A percentile compares a stretch with the other conserved stretches of the same genome.
Conservation (phyloP, 2,797 vertebrate genomes). For the Tragelaphus eurycerus region DNA sequence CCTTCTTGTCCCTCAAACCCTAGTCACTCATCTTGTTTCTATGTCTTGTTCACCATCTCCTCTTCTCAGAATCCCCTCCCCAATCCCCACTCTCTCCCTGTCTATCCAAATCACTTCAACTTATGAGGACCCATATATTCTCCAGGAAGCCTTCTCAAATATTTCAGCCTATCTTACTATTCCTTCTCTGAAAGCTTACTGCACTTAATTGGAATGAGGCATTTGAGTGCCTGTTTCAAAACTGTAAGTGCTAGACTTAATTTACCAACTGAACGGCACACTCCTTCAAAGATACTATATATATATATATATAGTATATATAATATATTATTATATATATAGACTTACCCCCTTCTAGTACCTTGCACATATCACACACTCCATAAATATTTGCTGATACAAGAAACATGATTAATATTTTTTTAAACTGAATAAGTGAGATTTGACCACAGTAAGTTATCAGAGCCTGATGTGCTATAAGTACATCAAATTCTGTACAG, state of each 20-base stretch:
- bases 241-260: not conserved
- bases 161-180: not conserved
- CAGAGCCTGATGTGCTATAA: not conserved
- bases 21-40: not conserved
- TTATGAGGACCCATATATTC: not conserved
- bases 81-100: not conserved
- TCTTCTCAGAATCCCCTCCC: not conserved
- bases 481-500: not conserved
- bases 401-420: not conserved
- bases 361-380: not conserved
- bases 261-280: not conserved
- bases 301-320: not conserved
- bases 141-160: not conserved
- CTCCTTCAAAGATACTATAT: not conserved
- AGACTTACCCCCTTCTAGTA: not conserved
- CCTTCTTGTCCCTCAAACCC: not conserved
- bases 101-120: not conserved
- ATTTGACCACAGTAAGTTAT: slow-evolving; percentile 1
- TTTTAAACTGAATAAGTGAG: not conserved
- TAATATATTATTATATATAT: not conserved
- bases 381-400: not conserved
- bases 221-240: not conserved
- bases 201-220: not conserved
- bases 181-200: not conserved
- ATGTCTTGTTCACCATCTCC: not conserved